Conservation (phyloP, 2,797 vertebrate genomes). For the Salarias fasciatus region DNA sequence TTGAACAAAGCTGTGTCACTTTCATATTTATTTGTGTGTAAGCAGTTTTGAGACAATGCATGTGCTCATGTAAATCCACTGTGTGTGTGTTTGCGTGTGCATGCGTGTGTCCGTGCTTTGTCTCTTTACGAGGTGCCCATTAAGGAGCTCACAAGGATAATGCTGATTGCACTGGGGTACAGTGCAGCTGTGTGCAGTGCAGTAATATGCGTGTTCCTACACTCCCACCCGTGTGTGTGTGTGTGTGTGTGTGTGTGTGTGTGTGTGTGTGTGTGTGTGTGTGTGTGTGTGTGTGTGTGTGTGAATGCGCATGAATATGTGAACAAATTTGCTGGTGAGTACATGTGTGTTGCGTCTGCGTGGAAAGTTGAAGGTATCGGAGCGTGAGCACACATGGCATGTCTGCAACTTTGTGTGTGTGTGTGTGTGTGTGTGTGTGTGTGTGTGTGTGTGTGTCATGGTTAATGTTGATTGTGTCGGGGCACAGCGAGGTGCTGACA, state of each 20-base stretch:
- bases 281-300: slow-evolving; percentile 10
- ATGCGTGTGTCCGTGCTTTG: slow-evolving; percentile 58
- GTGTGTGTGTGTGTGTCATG: slow-evolving; percentile 72
- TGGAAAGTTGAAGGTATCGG: slow-evolving; percentile 37
- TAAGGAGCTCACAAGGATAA: slow-evolving; percentile 85
- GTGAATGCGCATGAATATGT: slow-evolving; percentile 11
- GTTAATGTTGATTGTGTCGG: slow-evolving; percentile 86
- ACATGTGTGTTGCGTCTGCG: slow-evolving; percentile 21
- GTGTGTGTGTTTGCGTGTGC: slow-evolving; percentile 35
- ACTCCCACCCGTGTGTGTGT: no score
- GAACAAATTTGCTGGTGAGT: slow-evolving; percentile 31
- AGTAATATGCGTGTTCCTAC: background rate
- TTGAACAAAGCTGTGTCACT: slow-evolving; percentile 2
- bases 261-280: slow-evolving; percentile 27
- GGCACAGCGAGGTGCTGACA: slow-evolving; percentile 84
- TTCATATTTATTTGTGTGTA: slow-evolving; percentile 24
- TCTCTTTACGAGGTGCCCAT: slow-evolving; percentile 84
- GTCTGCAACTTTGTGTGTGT: no score
- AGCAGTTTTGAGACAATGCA: slow-evolving; percentile 6
- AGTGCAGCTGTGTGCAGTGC: slow-evolving; percentile 25
- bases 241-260: slow-evolving; percentile 19
- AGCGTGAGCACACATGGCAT: no score
- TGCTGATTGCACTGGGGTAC: slow-evolving; percentile 77
- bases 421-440: slow-evolving; percentile 29
- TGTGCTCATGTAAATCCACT: slow-evolving; percentile 4